Base-by-base conservation (phyloP, 2,113 vertebrate species). In the Vulpes lagopus region DNA sequence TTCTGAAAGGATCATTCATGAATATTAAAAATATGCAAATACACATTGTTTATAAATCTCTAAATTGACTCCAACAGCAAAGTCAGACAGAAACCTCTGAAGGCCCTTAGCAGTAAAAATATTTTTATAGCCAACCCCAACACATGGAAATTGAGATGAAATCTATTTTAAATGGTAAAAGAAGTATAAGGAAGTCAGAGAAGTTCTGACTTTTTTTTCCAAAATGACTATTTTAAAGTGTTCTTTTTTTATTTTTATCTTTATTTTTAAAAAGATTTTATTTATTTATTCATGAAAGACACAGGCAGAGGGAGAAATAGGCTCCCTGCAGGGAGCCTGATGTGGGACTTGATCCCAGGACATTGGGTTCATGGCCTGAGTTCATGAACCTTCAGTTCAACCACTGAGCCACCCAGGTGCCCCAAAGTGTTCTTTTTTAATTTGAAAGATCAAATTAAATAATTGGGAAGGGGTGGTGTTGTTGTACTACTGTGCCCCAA, bases 391-490 rank as follows among this genome's bases (percentile, higher is more conserved):
- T 43, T 43, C 1, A 43, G 43, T 43, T 43, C 43, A 43, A 43
- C 43, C 43, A 43, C 43, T 43, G 43, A 43, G 43, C 43, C 43
- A 43, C 43, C 43, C 43, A 43, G 43, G 43, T 43, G 43, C 43
- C 6, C 43, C 43, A 23, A 78, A 59, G 8, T 22, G 30, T 80
- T 43, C 35, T 64, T 69, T 80, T 88, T 38, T 22, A 90, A 57
- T 43, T 67, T 92, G 25, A 84, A 87, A 59, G 8, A 57, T 62
- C 23, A 84, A 35, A 87, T 95, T 73, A 94, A 87, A 59, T 81
- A 69, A 84, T 59, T 11, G 19, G 17, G 57, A 81, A 32, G 23
- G 17, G 51, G 2, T 1, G 1, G 1, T 12, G 3, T 5, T 49
- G 1, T 5, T 43, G 27, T 59, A 64, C 15, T 43, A 5, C 43